These are phyloP conservation scores for Epinephelus moara DNA, from an alignment of 2,113 vertebrate species.

Conservation along the genomic window DNA sequence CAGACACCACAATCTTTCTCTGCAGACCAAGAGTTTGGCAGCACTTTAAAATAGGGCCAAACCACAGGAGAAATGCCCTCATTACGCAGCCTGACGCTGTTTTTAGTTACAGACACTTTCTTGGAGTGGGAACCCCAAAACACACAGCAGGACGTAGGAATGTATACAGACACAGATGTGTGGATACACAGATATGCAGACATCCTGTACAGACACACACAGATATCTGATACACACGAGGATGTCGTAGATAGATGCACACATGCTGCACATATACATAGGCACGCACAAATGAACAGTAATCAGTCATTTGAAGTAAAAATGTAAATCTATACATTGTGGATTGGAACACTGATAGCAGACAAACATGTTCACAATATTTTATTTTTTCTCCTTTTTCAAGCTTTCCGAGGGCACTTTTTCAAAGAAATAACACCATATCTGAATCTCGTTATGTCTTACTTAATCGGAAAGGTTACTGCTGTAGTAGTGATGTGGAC, in stretches of 20 bases:
- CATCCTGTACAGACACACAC: neutral
- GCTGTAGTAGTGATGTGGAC: neutral
- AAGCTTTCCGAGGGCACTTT: constrained; percentile 3
- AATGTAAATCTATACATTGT: neutral
- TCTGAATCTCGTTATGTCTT: constrained; percentile 18
- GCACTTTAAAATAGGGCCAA: constrained; percentile 62
- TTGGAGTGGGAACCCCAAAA: constrained; percentile 39
- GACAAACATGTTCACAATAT: constrained; percentile 16
- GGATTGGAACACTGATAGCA: neutral
- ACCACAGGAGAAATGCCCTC: constrained; percentile 70
- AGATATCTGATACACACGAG: neutral
- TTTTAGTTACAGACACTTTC: constrained; percentile 49
- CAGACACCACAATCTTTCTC: constrained; percentile 27
- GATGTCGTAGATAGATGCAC: neutral
- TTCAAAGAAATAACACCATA: neutral
- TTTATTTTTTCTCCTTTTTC: neutral
- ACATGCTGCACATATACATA: neutral
- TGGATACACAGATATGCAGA: constrained; percentile 9
- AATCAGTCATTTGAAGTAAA: neutral
- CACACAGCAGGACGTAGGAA: constrained; percentile 25
- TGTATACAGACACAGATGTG: constrained; percentile 26
- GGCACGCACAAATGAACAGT: neutral
- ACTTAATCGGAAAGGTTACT: constrained; percentile 28
- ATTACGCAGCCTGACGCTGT: constrained; percentile 63
- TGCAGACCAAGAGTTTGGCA: constrained; percentile 36